Conservation (phyloP, 2,888 invertebrate species). For the Sicus ferrugineus region DNA sequence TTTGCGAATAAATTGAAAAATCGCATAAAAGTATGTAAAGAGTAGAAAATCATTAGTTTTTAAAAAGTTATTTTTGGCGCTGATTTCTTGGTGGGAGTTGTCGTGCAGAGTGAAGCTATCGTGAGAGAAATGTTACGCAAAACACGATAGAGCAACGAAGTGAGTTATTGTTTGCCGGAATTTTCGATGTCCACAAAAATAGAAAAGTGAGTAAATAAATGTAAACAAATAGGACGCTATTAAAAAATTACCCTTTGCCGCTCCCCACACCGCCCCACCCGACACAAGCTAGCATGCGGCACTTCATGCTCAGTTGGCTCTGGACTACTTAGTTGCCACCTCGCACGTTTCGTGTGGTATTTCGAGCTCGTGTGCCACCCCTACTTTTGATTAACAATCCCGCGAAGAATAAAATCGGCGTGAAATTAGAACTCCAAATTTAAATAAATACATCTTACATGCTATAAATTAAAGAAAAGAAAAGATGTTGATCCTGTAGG, state of each 20-base stretch:
- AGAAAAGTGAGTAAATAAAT: no score
- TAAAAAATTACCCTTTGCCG: background rate
- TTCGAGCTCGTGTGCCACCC: slow-evolving; percentile 44
- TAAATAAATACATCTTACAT: slow-evolving; percentile 5
- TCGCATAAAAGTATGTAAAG: no score
- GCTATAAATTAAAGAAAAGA: background rate
- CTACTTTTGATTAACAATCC: slow-evolving; percentile 32
- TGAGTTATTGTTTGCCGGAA: no score
- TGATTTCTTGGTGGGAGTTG: no score
- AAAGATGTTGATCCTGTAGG: background rate
- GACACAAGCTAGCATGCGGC: background rate
- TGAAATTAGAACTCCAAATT: slow-evolving; percentile 21
- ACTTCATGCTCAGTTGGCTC: background rate
- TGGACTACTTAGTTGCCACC: background rate
- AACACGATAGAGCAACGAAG: no score
- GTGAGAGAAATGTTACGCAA: no score
- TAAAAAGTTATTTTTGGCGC: no score
- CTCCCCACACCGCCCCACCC: background rate
- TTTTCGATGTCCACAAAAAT: no score
- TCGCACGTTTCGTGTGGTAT: slow-evolving; percentile 27
- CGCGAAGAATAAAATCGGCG: slow-evolving; percentile 12
- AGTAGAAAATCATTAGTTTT: no score
- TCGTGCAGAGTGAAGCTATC: no score
- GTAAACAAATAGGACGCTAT: no score
- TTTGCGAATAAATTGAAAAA: no score